These are phyloP conservation scores for Dissostichus mawsoni DNA, from an alignment of 2,113 vertebrate species.

Conservation along the genomic window DNA sequence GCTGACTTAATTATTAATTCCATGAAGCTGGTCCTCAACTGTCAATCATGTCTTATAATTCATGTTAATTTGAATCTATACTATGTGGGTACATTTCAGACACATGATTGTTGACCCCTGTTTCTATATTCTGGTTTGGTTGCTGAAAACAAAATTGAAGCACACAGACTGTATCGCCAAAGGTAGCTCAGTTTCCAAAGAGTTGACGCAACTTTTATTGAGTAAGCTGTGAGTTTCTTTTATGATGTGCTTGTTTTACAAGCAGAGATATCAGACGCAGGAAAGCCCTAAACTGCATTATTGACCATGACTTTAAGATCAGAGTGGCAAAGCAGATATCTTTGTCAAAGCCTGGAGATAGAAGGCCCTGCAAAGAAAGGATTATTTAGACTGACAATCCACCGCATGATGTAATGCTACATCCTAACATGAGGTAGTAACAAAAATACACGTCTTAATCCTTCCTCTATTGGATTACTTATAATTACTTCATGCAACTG, in stretches of 20 bases:
- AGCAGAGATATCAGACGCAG: background rate
- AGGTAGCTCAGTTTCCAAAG: background rate
- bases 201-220: background rate
- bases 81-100: background rate
- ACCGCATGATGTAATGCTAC: background rate
- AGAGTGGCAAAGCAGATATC: background rate
- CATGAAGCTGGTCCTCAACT: background rate
- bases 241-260: background rate
- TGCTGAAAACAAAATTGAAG: background rate
- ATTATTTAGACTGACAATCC: background rate
- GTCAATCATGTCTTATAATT: background rate
- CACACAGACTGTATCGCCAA: background rate
- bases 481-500: background rate
- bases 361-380: background rate
- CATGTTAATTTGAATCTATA: background rate
- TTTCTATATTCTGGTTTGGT: background rate
- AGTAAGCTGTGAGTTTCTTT: background rate
- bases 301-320: constrained; percentile 10
- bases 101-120: background rate
- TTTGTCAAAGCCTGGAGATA: background rate
- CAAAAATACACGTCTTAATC: background rate
- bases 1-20: background rate
- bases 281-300: background rate
- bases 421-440: background rate
- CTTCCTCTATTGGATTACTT: background rate